These are phyloP conservation scores for Tanytarsus gracilentus DNA, from an alignment of 2,888 invertebrate species.

Conservation along the genomic window DNA sequence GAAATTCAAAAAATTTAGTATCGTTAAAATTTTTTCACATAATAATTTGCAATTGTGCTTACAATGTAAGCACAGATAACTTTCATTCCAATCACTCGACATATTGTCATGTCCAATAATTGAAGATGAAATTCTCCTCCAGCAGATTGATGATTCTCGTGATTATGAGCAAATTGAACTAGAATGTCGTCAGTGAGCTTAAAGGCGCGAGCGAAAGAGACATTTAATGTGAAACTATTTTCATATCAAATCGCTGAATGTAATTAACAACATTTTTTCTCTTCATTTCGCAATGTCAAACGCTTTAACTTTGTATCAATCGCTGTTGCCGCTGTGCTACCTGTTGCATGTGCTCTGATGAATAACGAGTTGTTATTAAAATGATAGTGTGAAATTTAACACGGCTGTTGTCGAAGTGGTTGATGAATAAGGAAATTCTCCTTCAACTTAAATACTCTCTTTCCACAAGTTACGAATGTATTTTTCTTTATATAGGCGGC, in stretches of 20 bases:
- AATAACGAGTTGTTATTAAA: constrained; percentile 28
- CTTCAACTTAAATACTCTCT: background rate
- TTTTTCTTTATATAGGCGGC: background rate
- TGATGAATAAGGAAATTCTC: constrained; percentile 22
- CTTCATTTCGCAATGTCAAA: background rate
- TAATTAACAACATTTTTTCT: constrained; percentile 17
- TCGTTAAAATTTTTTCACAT: too few relatives aligned
- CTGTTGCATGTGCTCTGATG: constrained; percentile 12
- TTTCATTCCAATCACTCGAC: too few relatives aligned
- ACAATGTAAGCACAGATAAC: too few relatives aligned
- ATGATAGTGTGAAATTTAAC: constrained; percentile 29
- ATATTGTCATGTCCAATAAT: too few relatives aligned
- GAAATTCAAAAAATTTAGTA: too few relatives aligned
- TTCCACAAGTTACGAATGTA: too few relatives aligned
- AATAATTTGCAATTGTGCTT: too few relatives aligned
- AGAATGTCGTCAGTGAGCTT: background rate
- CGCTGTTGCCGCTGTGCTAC: constrained; percentile 6
- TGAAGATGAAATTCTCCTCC: too few relatives aligned
- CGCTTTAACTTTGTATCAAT: background rate
- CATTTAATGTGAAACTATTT: background rate
- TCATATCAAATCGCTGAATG: constrained; percentile 6
- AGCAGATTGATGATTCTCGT: too few relatives aligned
- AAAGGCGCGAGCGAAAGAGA: background rate
- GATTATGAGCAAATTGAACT: too few relatives aligned
- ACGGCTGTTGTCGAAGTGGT: constrained; percentile 10